phyloP scores from a whole-genome alignment of 2,888 invertebrate genomes.

The Trachelus tabidus region DNA sequence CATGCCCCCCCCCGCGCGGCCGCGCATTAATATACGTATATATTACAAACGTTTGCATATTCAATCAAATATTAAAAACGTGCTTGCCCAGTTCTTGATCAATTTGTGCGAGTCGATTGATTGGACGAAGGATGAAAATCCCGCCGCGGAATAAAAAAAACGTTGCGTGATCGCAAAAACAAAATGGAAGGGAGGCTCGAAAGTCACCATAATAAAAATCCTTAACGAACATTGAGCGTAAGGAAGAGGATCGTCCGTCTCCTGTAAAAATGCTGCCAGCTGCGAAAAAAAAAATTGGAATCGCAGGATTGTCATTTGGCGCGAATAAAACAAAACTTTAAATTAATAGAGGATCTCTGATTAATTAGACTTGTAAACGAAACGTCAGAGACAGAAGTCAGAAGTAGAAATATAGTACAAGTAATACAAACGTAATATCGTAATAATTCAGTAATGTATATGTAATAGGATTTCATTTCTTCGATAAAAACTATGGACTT shows the following conservation, averaged over 20 bases:
- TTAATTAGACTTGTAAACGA: not conserved
- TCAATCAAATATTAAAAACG: not conserved
- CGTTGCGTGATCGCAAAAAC: not conserved
- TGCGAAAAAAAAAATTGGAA: not conserved
- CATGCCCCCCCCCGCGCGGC: not conserved
- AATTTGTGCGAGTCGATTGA: not conserved
- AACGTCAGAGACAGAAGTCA: not conserved
- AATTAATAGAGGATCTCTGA: not conserved
- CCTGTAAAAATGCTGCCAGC: not conserved
- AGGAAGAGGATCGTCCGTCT: not conserved
- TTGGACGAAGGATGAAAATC: not conserved
- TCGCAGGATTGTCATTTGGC: not conserved
- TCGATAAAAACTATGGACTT: conserved; percentile 45
- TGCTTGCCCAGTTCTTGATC: not conserved
- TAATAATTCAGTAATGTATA: conserved; percentile 11
- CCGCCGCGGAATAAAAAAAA: not conserved
- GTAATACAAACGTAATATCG: conserved; percentile 11
- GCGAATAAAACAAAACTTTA: not conserved
- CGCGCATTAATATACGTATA: not conserved
- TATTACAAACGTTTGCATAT: not conserved
- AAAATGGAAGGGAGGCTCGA: not conserved
- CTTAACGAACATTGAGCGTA: not conserved
- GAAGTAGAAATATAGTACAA: not conserved
- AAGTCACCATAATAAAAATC: not conserved
- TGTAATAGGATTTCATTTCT: not conserved